A percentile compares a stretch with the other conserved stretches of the same genome.
Conservation (phyloP, 2,797 vertebrate genomes). For the Notamacropus eugenii region DNA sequence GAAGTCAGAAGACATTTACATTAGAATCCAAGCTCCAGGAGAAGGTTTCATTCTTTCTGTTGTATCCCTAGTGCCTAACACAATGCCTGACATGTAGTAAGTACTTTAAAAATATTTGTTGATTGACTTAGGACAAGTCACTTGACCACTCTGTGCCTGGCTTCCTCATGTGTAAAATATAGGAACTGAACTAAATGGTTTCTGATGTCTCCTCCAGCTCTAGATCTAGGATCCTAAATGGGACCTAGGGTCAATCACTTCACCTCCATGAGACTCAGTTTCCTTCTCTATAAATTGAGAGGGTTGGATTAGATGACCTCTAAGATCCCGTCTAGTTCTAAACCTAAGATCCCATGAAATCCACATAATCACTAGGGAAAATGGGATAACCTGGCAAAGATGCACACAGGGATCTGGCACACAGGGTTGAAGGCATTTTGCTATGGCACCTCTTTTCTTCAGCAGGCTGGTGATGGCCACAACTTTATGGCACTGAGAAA, state of each 20-base stretch:
- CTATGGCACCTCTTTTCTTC: neutral
- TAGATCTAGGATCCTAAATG: neutral
- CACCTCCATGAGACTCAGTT: neutral
- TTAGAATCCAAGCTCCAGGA: neutral
- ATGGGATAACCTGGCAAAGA: neutral
- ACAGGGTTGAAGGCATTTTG: neutral
- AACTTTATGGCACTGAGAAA: constrained; percentile 32
- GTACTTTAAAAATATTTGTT: neutral
- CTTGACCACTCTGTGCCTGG: neutral
- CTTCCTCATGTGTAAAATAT: neutral
- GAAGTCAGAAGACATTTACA: neutral
- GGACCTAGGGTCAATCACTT: neutral
- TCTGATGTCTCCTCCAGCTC: neutral
- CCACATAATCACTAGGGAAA: neutral
- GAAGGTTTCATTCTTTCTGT: neutral
- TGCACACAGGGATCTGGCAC: neutral
- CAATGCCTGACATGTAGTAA: neutral
- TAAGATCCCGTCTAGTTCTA: neutral
- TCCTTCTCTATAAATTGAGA: neutral
- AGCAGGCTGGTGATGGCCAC: neutral
- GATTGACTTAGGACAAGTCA: neutral
- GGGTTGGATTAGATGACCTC: neutral
- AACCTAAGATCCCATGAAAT: neutral
- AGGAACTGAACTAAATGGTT: neutral
- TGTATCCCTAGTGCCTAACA: neutral